Evolutionary conservation across 2,797 vertebrate genomes (phyloP).

Genomic region (Huso huso): DNA sequence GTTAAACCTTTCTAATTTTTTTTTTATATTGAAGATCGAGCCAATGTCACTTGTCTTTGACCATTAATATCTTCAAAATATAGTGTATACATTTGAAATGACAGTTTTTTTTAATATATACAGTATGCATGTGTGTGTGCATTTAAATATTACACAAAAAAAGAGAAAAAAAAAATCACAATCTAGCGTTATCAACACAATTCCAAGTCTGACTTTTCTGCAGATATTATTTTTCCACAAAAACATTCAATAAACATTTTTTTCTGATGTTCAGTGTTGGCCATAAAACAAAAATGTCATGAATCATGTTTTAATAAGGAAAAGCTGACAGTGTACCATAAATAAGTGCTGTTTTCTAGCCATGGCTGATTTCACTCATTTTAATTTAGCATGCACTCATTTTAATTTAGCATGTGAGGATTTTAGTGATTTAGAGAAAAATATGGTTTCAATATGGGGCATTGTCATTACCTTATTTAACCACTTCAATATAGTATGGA

Average conservation of each 20-base stretch:
- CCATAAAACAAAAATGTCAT: conserved; percentile 22
- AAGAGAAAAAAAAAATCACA: too few species aligned
- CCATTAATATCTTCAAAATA: too few species aligned
- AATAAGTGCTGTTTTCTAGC: conserved; percentile 10
- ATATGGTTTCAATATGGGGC: too few species aligned
- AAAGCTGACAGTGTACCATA: conserved; percentile 13
- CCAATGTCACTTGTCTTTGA: too few species aligned
- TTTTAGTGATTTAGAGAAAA: conserved; percentile 9
- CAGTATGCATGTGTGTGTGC: too few species aligned
- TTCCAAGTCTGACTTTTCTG: conserved; percentile 32
- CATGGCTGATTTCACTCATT: conserved; percentile 15
- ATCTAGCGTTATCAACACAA: conserved; percentile 13
- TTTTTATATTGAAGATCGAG: too few species aligned
- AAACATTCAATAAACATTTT: conserved; percentile 31
- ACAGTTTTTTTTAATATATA: too few species aligned
- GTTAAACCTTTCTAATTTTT: too few species aligned
- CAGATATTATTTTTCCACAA: conserved; percentile 19
- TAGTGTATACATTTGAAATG: too few species aligned
- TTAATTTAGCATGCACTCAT: conserved; percentile 14
- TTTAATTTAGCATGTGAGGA: conserved; percentile 11
- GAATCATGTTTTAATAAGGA: conserved; percentile 32
- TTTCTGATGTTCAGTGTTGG: conserved; percentile 33
- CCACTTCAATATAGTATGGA: too few species aligned
- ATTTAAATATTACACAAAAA: too few species aligned
- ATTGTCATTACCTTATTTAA: too few species aligned